phyloP scores from a whole-genome alignment of 2,888 invertebrate species.

The Frankliniella intonsa region DNA sequence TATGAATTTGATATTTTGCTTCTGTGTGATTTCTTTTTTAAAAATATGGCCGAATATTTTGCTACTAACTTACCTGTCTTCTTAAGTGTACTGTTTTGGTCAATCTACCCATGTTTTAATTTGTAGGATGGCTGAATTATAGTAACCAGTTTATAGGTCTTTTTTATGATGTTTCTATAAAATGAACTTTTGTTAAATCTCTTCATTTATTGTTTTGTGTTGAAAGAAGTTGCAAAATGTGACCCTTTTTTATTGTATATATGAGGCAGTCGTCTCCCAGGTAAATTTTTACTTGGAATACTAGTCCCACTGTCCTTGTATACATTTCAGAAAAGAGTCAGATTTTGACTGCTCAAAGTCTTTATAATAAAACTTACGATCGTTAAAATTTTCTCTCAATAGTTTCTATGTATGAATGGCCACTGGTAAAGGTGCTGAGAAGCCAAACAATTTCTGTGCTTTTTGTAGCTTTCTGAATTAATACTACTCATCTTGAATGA shows the following conservation, averaged over 20 bases:
- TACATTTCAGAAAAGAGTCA: not conserved
- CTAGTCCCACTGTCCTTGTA: conserved; percentile 20
- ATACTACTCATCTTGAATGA: not conserved
- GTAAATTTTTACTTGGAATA: not conserved
- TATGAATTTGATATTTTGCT: conserved; percentile 9
- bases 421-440: not conserved
- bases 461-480: not conserved
- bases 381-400: not conserved
- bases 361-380: not conserved
- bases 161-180: not conserved
- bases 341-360: conserved; percentile 7
- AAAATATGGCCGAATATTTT: conserved; percentile 8
- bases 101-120: conserved; percentile 15
- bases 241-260: not conserved
- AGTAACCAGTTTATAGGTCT: conserved; percentile 13
- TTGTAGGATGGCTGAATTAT: conserved; percentile 4
- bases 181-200: not conserved
- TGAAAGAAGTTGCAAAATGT: conserved; percentile 5
- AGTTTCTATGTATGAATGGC: not conserved
- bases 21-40: not conserved
- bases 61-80: conserved; percentile 26
- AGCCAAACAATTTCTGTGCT: conserved; percentile 12
- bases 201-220: not conserved
- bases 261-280: not conserved
- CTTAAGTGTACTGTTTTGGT: conserved; percentile 25